These are phyloP conservation scores for Saxidomus purpurata DNA, from an alignment of 1,140 invertebrate species.

Conservation along the genomic window DNA sequence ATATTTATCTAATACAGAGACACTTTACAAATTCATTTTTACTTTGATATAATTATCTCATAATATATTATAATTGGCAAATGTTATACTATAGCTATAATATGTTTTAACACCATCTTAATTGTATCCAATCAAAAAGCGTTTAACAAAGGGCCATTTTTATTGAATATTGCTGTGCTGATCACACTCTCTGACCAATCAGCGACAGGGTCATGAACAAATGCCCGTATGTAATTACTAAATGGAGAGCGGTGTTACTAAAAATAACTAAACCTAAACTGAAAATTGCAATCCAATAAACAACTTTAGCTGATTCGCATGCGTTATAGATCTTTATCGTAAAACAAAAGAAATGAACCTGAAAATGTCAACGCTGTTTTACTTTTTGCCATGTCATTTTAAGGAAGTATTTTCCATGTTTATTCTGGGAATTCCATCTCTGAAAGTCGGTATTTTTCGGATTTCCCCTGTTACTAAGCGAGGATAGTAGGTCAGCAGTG, in stretches of 20 bases:
- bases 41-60: too few relatives aligned
- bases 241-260: constrained; percentile 49
- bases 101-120: too few relatives aligned
- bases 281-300: constrained; percentile 25
- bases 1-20: too few relatives aligned
- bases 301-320: background rate
- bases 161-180: constrained; percentile 67
- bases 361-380: background rate
- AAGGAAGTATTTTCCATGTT: too few relatives aligned
- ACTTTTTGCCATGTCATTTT: background rate
- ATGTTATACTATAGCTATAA: too few relatives aligned
- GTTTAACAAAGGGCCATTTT: constrained; percentile 24
- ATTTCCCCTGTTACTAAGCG: constrained; percentile 65
- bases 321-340: background rate
- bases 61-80: too few relatives aligned
- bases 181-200: constrained; percentile 62
- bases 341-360: background rate
- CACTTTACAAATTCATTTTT: too few relatives aligned
- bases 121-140: constrained; percentile 48
- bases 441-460: constrained; percentile 11
- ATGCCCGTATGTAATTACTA: constrained; percentile 67
- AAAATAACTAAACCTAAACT: constrained; percentile 40
- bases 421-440: constrained; percentile 12
- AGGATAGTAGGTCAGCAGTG: constrained; percentile 37
- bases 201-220: constrained; percentile 65